These are phyloP conservation scores for Chaetogeoica ovagalla DNA, from an alignment of 2,888 invertebrate species.

Conservation along the genomic window DNA sequence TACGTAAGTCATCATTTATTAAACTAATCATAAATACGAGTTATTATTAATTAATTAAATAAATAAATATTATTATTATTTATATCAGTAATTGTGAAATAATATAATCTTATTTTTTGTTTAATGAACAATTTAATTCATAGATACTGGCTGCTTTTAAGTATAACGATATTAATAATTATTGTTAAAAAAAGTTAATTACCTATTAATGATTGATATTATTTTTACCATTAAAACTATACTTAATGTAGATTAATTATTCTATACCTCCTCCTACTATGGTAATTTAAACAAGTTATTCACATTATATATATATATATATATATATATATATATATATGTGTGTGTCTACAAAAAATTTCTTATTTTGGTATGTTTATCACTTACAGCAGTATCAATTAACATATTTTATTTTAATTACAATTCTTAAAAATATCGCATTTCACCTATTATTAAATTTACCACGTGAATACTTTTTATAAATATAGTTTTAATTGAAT, in stretches of 20 bases:
- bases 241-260: not conserved
- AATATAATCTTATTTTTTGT: not conserved
- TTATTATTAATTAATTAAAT: constrained; percentile 1
- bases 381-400: not conserved
- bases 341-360: not conserved
- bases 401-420: no score
- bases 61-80: not conserved
- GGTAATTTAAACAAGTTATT: not conserved
- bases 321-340: no score
- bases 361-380: not conserved
- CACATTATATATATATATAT: no score
- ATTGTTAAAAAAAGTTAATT: not conserved
- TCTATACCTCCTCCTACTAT: not conserved
- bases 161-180: not conserved
- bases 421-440: no score
- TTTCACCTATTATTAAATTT: no score
- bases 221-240: not conserved
- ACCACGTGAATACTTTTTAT: no score
- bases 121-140: not conserved
- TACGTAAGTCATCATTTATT: not conserved
- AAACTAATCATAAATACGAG: not conserved
- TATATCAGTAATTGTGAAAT: not conserved
- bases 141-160: not conserved
- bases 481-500: no score
- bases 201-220: not conserved